Base-by-base conservation (phyloP, 1,140 invertebrate species). In the Bombus polaris region DNA sequence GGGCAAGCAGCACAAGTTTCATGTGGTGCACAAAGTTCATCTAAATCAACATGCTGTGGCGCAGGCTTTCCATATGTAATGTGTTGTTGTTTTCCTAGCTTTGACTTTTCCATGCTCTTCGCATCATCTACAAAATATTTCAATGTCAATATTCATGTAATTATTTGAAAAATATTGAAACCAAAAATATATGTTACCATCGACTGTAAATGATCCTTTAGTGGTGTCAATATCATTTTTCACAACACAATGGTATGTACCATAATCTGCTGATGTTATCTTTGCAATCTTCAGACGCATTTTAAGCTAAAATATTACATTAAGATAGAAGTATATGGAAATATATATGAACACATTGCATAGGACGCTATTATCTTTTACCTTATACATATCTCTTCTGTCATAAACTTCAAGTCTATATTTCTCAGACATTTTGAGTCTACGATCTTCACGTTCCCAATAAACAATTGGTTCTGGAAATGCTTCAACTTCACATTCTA, bases 401-500 rank as follows among this genome's bases (percentile, higher is more conserved):
- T 96, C 96, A 70, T 94, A 94, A 81, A 96, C 96, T 76, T 97
- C 96, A 22, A 97, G 97, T 83, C 96, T 95, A 93, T 97, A 97
- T 91, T 98, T 97, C 5, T 97, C 96, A 71, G 96, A 95, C 32
- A 96, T 96, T 92, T 97, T 96, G 1, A 98, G 92, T 13, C 98
- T 96, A 75, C 97, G 96, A n/a, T 98, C 97, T 10, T 96, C 95
- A 57, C 96, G 96, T 92, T 98, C 97, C 98, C 99, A 99, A 91
- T 98, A 98, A 59, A 90, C 68, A 77, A 97, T 96, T 1, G 98
- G 97, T 89, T 98, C 97, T 0, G 98, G 98, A 93, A 97, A 99
- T 1, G 98, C 98, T 94, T 99, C 98, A 1, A 98, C 97, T 93
- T 98, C 97, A 91, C 98, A 99, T 93, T 98, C 97, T 8, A 99